phyloP scores from a whole-genome alignment of 2,113 vertebrate genomes.

The Sphyrna mokarran region DNA sequence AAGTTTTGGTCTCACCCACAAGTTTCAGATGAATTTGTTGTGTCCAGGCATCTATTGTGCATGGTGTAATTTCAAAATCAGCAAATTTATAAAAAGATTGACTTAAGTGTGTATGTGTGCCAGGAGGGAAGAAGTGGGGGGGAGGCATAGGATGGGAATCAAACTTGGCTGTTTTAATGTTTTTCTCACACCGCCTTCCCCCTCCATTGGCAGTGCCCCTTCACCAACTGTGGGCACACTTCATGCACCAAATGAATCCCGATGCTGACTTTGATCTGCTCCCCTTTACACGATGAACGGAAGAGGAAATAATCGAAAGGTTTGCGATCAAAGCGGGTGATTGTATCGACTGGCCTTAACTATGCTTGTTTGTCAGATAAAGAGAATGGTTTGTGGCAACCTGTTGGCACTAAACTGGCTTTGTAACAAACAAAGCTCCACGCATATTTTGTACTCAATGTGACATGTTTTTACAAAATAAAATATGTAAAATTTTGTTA shows the following conservation, averaged over 20 bases:
- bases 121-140: neutral
- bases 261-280: neutral
- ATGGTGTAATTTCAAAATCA: neutral
- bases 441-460: conserved; percentile 19
- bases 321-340: neutral
- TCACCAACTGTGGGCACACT: neutral
- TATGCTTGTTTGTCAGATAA: conserved; percentile 1
- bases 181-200: neutral
- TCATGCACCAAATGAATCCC: neutral
- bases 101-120: neutral
- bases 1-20: neutral
- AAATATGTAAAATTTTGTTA: conserved; percentile 11
- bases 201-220: neutral
- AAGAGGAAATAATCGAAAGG: neutral
- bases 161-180: neutral
- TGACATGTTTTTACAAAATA: conserved; percentile 21
- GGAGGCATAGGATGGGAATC: neutral
- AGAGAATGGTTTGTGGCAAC: neutral
- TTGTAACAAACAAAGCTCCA: neutral
- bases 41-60: neutral
- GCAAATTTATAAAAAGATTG: neutral
- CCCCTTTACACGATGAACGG: neutral
- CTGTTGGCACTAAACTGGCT: neutral
- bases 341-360: neutral
- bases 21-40: neutral